phyloP scores from a whole-genome alignment of 1,140 invertebrate species.

The Listronotus oregonensis region DNA sequence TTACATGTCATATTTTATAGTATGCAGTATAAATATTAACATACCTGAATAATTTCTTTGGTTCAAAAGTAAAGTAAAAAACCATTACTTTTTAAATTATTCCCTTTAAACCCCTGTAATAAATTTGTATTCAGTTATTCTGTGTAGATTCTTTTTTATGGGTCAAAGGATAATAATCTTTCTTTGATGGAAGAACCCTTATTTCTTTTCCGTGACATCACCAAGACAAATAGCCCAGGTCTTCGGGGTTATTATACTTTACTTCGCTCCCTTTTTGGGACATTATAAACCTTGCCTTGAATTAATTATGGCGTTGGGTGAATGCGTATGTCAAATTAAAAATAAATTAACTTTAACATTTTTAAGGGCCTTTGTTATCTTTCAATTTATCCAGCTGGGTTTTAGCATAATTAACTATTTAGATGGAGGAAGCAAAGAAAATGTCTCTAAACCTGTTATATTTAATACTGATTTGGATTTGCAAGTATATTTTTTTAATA shows the following conservation, averaged over 20 bases:
- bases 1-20: too few species aligned
- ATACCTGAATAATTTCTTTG: too few species aligned
- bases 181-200: slow-evolving; percentile 36
- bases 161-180: slow-evolving; percentile 26
- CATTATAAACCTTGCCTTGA: slow-evolving; percentile 24
- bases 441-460: too few species aligned
- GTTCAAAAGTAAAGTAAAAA: too few species aligned
- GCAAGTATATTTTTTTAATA: too few species aligned
- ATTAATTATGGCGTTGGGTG: slow-evolving; percentile 26
- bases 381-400: background rate
- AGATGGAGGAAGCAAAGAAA: too few species aligned
- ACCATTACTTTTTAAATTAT: too few species aligned
- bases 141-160: background rate
- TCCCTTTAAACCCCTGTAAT: too few species aligned
- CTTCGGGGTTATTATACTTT: slow-evolving; percentile 44
- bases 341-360: slow-evolving; percentile 9
- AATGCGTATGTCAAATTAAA: slow-evolving; percentile 21
- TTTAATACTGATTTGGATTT: too few species aligned
- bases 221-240: slow-evolving; percentile 43
- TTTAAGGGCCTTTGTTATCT: background rate
- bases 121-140: background rate
- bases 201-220: slow-evolving; percentile 28
- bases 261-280: slow-evolving; percentile 31
- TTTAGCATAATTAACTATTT: too few species aligned
- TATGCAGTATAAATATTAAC: too few species aligned